Percentiles rank a stretch among this genome's conserved stretches.
Evolutionary conservation across 1,140 invertebrate genomes (phyloP).

Genomic region (Chrysopa pallens): DNA sequence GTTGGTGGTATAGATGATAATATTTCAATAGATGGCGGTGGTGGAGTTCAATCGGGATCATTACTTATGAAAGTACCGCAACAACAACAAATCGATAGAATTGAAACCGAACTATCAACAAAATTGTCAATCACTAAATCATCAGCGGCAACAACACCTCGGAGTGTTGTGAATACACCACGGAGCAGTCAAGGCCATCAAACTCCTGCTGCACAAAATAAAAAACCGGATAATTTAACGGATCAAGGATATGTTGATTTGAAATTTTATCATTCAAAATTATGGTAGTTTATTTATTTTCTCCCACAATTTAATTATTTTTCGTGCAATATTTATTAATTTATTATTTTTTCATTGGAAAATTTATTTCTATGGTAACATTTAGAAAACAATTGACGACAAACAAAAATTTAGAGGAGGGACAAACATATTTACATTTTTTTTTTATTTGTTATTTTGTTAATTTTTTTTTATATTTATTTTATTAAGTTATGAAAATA

Average conservation of each 20-base stretch:
- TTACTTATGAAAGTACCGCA: not conserved
- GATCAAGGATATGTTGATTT: conserved; percentile 39
- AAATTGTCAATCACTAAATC: not conserved
- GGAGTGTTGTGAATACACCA: not conserved
- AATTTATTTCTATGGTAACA: too few relatives aligned
- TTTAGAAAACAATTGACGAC: too few relatives aligned
- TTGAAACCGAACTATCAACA: conserved; percentile 3
- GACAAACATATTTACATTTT: too few relatives aligned
- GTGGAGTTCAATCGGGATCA: not conserved
- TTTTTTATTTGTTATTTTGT: too few relatives aligned
- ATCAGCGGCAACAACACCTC: too few relatives aligned
- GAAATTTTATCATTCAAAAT: conserved; percentile 41
- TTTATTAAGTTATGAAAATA: too few relatives aligned
- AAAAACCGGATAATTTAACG: conserved; percentile 22
- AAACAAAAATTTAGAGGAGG: too few relatives aligned
- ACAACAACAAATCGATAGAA: conserved; percentile 1
- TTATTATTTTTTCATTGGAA: too few relatives aligned
- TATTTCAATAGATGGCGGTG: conserved; percentile 18
- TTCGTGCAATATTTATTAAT: too few relatives aligned
- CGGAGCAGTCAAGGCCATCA: not conserved
- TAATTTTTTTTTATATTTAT: too few relatives aligned
- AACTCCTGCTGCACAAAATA: not conserved
- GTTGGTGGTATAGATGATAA: conserved; percentile 21
- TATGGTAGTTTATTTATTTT: conserved; percentile 27
- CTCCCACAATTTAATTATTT: too few relatives aligned